phyloP scores from a whole-genome alignment of 1,140 invertebrate species.

The Hycleus cichorii region DNA sequence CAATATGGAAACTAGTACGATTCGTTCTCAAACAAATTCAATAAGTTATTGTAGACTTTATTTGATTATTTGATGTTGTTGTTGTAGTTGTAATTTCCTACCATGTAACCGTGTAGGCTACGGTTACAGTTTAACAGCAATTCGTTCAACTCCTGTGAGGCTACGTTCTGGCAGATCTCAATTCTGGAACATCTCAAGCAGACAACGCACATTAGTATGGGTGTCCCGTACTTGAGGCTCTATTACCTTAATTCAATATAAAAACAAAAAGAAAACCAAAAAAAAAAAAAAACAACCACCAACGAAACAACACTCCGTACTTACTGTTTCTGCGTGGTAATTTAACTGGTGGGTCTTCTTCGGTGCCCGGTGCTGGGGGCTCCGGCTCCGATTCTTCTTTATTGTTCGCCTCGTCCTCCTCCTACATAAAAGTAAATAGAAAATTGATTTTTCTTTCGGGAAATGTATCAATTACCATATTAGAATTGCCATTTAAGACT shows the following conservation, averaged over 20 bases:
- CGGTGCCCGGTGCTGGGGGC: slow-evolving; percentile 37
- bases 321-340: slow-evolving; percentile 28
- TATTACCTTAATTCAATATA: slow-evolving; percentile 20
- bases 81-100: slow-evolving; percentile 28
- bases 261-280: slow-evolving; percentile 3
- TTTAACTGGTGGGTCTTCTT: slow-evolving; percentile 30
- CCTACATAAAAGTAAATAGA: background rate
- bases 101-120: slow-evolving; percentile 38
- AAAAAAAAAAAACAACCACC: too few species aligned
- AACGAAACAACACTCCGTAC: slow-evolving; percentile 7
- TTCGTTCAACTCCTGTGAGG: slow-evolving; percentile 29
- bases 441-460: background rate
- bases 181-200: slow-evolving; percentile 44
- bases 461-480: background rate
- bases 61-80: too few species aligned
- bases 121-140: slow-evolving; percentile 36
- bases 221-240: slow-evolving; percentile 22
- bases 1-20: too few species aligned
- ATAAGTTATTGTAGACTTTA: too few species aligned
- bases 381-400: slow-evolving; percentile 26
- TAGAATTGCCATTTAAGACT: slow-evolving; percentile 19
- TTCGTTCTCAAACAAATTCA: too few species aligned
- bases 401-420: background rate
- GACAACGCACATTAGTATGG: slow-evolving; percentile 38
- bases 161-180: slow-evolving; percentile 34